Evolutionary conservation across 1,140 invertebrate genomes (phyloP).

Genomic region (Paracyclopina nana): DNA sequence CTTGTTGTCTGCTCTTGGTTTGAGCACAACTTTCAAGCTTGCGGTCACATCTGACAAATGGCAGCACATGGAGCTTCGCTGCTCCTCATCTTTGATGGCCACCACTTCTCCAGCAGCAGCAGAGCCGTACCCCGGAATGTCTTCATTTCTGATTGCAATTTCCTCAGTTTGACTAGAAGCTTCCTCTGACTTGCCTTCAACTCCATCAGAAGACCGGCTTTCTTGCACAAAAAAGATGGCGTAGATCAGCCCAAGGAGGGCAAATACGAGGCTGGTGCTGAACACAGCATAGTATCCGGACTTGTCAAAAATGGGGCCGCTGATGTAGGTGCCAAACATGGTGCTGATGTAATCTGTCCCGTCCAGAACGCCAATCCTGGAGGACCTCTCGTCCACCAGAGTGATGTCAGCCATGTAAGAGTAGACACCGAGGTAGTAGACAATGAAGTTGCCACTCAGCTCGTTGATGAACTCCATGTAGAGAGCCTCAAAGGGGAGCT

Average conservation of each 20-base stretch:
- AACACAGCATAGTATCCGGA: not conserved
- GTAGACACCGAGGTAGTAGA: not conserved
- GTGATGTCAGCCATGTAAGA: not conserved
- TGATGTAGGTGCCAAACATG: constrained; percentile 1
- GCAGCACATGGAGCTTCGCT: not conserved
- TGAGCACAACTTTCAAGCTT: not conserved
- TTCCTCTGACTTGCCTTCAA: not conserved
- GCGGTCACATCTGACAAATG: not conserved
- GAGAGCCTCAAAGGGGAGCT: not conserved
- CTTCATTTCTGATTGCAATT: too few relatives aligned
- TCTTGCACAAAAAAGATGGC: not conserved
- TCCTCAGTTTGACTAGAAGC: not conserved
- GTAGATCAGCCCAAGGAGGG: not conserved
- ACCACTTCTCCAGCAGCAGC: not conserved
- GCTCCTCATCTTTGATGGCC: too few relatives aligned
- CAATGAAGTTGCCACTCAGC: not conserved
- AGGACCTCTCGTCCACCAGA: not conserved
- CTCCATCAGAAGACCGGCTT: not conserved
- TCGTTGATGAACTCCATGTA: not conserved
- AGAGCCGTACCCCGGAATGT: not conserved
- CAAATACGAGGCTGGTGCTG: not conserved
- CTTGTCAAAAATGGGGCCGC: not conserved
- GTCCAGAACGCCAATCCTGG: not conserved
- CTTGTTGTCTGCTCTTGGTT: not conserved
- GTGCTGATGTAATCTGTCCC: constrained; percentile 1